These are phyloP conservation scores for Limanda limanda DNA, from an alignment of 2,113 vertebrate genomes.

Conservation along the genomic window DNA sequence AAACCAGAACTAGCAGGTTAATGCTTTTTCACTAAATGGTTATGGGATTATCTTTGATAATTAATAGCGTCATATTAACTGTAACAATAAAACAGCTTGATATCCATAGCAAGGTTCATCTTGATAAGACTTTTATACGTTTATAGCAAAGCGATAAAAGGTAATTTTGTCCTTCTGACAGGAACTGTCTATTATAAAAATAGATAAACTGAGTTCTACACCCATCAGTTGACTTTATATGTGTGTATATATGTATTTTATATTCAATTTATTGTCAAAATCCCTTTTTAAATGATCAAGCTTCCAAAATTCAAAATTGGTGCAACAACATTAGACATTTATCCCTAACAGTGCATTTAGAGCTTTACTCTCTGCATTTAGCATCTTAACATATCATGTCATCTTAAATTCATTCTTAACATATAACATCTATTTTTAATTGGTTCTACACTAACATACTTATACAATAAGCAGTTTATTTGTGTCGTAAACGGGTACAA, in stretches of 20 bases:
- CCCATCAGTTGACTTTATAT: too few species aligned
- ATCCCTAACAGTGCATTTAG: background rate
- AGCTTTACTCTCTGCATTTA: background rate
- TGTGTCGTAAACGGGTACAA: background rate
- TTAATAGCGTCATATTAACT: background rate
- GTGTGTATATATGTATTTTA: too few species aligned
- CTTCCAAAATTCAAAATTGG: background rate
- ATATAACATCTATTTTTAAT: background rate
- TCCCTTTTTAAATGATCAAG: background rate
- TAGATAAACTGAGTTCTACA: too few species aligned
- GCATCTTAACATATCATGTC: background rate
- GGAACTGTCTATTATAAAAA: too few species aligned
- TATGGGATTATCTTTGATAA: background rate
- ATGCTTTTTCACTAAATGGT: background rate
- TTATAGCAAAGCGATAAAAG: too few species aligned
- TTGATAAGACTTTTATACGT: too few species aligned
- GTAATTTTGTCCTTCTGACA: too few species aligned
- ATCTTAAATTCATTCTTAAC: background rate
- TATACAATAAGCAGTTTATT: background rate
- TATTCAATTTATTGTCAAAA: background rate
- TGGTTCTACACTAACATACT: background rate
- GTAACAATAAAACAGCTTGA: background rate
- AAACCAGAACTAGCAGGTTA: background rate
- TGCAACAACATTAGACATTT: background rate
- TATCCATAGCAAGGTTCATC: background rate